phyloP scores from a whole-genome alignment of 2,888 invertebrate genomes.

The Zygaena filipendulae region DNA sequence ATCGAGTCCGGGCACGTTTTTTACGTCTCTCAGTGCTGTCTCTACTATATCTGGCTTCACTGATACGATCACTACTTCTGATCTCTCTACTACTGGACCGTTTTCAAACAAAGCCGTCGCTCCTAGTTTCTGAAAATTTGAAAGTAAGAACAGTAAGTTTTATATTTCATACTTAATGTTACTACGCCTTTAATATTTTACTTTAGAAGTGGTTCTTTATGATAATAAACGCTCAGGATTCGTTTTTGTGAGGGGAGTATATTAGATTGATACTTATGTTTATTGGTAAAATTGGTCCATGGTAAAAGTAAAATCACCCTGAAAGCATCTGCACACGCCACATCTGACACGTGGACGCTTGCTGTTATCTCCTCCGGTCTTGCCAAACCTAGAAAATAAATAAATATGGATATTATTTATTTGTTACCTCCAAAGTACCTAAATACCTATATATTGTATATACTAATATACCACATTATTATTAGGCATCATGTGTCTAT shows the following conservation, averaged over 20 bases:
- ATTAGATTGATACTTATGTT: too few relatives aligned
- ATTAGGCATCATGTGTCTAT: too few relatives aligned
- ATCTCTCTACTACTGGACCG: conserved; percentile 79
- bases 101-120: conserved; percentile 83
- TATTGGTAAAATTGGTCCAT: too few relatives aligned
- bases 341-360: conserved; percentile 86
- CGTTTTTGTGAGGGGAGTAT: too few relatives aligned
- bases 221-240: too few relatives aligned
- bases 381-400: conserved; percentile 74
- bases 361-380: conserved; percentile 86
- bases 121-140: conserved; percentile 77
- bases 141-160: conserved; percentile 1
- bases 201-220: too few relatives aligned
- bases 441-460: too few relatives aligned
- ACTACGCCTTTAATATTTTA: too few relatives aligned
- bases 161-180: too few relatives aligned
- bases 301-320: too few relatives aligned
- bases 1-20: conserved; percentile 60
- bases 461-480: too few relatives aligned
- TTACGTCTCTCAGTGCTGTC: conserved; percentile 79
- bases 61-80: conserved; percentile 88
- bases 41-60: conserved; percentile 92
- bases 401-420: not conserved
- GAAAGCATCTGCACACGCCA: conserved; percentile 77
- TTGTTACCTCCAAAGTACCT: too few relatives aligned